Evolutionary conservation across 2,113 vertebrate genomes (phyloP).

Genomic region (Mugil cephalus): DNA sequence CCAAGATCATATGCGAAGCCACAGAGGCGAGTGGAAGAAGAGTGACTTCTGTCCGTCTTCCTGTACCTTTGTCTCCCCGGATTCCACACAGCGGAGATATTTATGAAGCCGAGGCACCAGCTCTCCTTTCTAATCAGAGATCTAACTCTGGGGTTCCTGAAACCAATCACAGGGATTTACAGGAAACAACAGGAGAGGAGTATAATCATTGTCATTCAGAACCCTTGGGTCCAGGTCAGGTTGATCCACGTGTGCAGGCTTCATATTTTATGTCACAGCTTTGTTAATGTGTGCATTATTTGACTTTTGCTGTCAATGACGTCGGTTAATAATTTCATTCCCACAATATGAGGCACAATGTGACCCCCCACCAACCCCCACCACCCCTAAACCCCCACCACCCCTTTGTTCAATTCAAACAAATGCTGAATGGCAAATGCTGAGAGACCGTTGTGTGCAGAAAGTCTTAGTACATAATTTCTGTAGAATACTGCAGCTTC

Average conservation of each 20-base stretch:
- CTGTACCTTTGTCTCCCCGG: constrained; percentile 19
- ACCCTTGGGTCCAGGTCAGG: constrained; percentile 49
- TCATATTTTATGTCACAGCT: constrained; percentile 31
- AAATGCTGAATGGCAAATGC: constrained; percentile 47
- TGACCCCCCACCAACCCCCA: too few relatives aligned
- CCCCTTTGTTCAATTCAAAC: constrained; percentile 43
- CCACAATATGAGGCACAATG: constrained; percentile 42
- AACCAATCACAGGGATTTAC: constrained; percentile 66
- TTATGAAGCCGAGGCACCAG: constrained; percentile 40
- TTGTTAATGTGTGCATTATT: constrained; percentile 31
- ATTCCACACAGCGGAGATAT: constrained; percentile 44
- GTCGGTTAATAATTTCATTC: constrained; percentile 42
- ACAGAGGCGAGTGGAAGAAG: constrained; percentile 12
- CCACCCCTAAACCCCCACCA: too few relatives aligned
- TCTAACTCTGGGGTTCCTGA: constrained; percentile 53
- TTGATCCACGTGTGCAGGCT: constrained; percentile 24
- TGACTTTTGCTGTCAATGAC: constrained; percentile 23
- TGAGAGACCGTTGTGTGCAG: constrained; percentile 15
- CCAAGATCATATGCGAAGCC: background rate
- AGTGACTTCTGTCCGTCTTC: constrained; percentile 46
- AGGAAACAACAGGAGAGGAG: constrained; percentile 43
- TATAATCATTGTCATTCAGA: constrained; percentile 73
- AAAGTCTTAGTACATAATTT: constrained; percentile 35
- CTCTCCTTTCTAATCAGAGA: constrained; percentile 67
- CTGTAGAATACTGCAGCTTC: constrained; percentile 37